These are phyloP conservation scores for Eretmochelys imbricata DNA, from an alignment of 2,113 vertebrate species.

Conservation along the genomic window DNA sequence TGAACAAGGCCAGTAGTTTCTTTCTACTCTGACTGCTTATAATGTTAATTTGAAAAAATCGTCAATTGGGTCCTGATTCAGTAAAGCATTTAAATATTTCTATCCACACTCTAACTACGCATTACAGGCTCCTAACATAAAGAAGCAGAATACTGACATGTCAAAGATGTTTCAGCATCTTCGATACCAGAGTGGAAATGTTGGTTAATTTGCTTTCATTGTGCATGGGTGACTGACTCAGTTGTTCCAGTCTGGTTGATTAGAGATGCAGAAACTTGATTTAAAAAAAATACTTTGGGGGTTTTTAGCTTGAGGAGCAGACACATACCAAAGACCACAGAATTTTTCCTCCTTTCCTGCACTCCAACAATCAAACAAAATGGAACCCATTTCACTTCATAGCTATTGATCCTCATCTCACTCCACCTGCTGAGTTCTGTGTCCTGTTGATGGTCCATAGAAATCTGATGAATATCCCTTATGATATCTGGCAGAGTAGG, in stretches of 20 bases:
- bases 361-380: background rate
- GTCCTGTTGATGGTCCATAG: background rate
- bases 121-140: background rate
- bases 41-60: background rate
- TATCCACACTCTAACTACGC: background rate
- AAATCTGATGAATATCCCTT: constrained; percentile 40
- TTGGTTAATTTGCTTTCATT: background rate
- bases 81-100: background rate
- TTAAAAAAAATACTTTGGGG: background rate
- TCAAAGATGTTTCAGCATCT: background rate
- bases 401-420: constrained; percentile 15
- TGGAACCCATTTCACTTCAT: background rate
- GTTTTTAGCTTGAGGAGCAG: constrained; percentile 5
- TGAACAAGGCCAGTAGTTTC: background rate
- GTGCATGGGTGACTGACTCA: background rate
- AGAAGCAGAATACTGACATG: background rate
- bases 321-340: background rate
- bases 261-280: background rate
- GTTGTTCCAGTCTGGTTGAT: background rate
- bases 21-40: constrained; percentile 2
- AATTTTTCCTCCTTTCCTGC: background rate
- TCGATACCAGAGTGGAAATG: background rate
- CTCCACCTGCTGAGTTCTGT: constrained; percentile 29
- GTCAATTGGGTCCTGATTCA: background rate
- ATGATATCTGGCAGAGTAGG: background rate